Base-by-base conservation (phyloP, 2,113 vertebrate species). In the Dicrurus megarhynchus region DNA sequence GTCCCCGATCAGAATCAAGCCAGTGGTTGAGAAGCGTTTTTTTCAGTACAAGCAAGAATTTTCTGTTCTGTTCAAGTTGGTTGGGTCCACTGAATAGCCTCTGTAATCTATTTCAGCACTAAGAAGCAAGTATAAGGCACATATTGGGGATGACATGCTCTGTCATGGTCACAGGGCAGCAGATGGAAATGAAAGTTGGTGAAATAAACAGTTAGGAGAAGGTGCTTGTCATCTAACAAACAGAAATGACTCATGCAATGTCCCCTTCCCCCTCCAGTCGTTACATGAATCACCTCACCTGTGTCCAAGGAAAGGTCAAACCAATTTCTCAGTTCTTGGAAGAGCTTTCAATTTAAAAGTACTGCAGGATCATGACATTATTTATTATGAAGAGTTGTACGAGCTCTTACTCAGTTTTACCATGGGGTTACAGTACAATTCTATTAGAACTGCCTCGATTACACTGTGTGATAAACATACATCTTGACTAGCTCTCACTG, bases 231-330 rank as follows among this genome's bases (percentile, higher is more conserved):
- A 57, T 42, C 65, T 10, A 93, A 73, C 35, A 94, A 91, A 69
- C 56, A 78, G 52, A 89, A 87, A 28, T 90, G 76, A 93, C 64
- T 96, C 74, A 94, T 53, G 30, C 80, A 84, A 8, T 33, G n/a
- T 88, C 49, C 80, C 46, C 30, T 93, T 94, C 41, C 64, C n/a
- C 41, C 64, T 87, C 68, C 63, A 77, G 52, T 69, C 7, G 0
- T 61, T 75, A 9, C 37, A 55, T 70, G 92, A 97, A 91, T 91
- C 76, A 92, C 73, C 30, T 82, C 76, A 86, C 90, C 85, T 78
- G 23, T 57, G 35, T 68, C 79, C 92, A 92, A 89, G 44, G 71
- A 93, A 92, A 95, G 65, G 80, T 70, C 80, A 47, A 15, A 68
- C 60, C 64, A 81, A 30, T 87, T 81, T 87, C 57, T 59, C 65